phyloP scores from a whole-genome alignment of 2,797 vertebrate species.

The Apogon hyalosoma region DNA sequence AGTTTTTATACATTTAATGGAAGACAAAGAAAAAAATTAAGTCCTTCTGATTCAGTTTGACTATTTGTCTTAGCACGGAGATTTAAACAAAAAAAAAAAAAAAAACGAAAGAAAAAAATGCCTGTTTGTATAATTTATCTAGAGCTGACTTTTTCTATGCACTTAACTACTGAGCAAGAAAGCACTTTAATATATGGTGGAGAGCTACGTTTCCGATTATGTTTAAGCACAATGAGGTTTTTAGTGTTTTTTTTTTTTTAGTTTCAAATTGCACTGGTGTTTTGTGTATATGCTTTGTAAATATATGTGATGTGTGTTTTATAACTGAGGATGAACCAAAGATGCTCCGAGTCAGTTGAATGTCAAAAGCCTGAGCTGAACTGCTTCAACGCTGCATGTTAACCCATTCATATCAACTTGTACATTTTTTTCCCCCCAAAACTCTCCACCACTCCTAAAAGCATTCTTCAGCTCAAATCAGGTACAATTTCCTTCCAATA shows the following conservation, averaged over 20 bases:
- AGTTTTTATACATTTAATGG: slow-evolving; percentile 7
- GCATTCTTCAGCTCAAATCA: slow-evolving; percentile 40
- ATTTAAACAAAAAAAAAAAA: slow-evolving; percentile 13
- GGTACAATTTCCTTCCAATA: slow-evolving; percentile 59
- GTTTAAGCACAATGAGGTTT: slow-evolving; percentile 67
- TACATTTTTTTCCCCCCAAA: background rate
- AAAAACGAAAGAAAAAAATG: slow-evolving; percentile 1
- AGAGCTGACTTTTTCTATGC: slow-evolving; percentile 66
- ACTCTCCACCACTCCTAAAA: slow-evolving; percentile 4
- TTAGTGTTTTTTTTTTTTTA: slow-evolving; percentile 30
- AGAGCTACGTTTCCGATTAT: slow-evolving; percentile 47
- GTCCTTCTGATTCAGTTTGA: slow-evolving; percentile 35
- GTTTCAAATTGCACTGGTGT: slow-evolving; percentile 66
- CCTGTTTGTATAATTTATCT: slow-evolving; percentile 20
- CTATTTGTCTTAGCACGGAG: slow-evolving; percentile 20
- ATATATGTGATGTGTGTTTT: slow-evolving; percentile 67
- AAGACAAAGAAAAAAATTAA: background rate
- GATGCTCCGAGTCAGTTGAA: slow-evolving; percentile 65
- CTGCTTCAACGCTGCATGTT: slow-evolving; percentile 23
- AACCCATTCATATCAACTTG: slow-evolving; percentile 32
- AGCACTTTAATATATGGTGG: slow-evolving; percentile 80
- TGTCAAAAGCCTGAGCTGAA: slow-evolving; percentile 44
- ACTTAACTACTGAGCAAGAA: slow-evolving; percentile 83
- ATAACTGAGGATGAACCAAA: slow-evolving; percentile 77
- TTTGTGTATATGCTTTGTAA: slow-evolving; percentile 76